Evolutionary conservation across 2,113 vertebrate species (phyloP).

Genomic region (Puma concolor): DNA sequence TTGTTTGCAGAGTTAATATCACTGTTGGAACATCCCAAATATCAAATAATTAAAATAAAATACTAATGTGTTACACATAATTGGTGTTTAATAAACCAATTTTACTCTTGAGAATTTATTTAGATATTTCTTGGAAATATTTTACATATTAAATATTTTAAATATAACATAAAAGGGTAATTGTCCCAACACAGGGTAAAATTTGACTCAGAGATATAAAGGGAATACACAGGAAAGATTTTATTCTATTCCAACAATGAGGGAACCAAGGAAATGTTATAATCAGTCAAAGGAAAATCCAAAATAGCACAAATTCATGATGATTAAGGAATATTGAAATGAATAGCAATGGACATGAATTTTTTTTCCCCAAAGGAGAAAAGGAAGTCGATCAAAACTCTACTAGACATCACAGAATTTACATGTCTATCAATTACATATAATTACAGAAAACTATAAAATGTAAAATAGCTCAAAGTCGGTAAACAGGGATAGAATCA

Average conservation of each 20-base stretch:
- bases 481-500: neutral
- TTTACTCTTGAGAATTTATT: neutral
- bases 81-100: neutral
- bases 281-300: slow-evolving; percentile 15
- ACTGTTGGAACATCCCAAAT: neutral
- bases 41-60: slow-evolving; percentile 17
- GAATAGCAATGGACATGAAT: neutral
- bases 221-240: neutral
- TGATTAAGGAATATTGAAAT: neutral
- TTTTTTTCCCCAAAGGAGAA: neutral
- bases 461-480: neutral
- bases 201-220: slow-evolving; percentile 1
- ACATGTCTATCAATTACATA: neutral
- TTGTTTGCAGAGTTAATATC: neutral
- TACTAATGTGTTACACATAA: neutral
- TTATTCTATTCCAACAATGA: neutral
- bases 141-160: neutral
- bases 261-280: neutral
- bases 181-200: neutral
- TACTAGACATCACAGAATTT: neutral
- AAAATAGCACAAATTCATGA: neutral
- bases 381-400: neutral
- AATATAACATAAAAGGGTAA: neutral
- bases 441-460: neutral
- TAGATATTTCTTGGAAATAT: slow-evolving; percentile 6